Percentiles rank a stretch among this genome's conserved stretches.
Evolutionary conservation across 2,888 invertebrate genomes (phyloP).

Genomic region (Trilocha varians): DNA sequence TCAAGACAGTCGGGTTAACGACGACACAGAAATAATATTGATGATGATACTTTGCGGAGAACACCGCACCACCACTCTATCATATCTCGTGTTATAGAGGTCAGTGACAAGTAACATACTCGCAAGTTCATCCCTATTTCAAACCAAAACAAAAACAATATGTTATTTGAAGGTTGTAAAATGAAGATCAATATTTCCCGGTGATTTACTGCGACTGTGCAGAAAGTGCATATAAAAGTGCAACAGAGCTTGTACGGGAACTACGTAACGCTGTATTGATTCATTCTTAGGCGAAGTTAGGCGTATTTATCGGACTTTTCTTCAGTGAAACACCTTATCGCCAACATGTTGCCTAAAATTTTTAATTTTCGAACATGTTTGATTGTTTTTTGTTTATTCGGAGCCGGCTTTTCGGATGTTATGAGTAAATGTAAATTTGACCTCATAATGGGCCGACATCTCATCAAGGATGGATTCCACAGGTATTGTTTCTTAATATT

Average conservation of each 20-base stretch:
- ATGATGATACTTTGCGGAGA: too few species aligned
- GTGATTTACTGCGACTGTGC: background rate
- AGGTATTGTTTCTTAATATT: too few species aligned
- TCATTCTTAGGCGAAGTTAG: background rate
- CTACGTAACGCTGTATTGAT: too few species aligned
- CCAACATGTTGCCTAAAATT: background rate
- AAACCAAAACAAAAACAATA: too few species aligned
- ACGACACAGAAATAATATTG: too few species aligned
- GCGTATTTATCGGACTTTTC: background rate
- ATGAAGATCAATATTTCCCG: background rate
- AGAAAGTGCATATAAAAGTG: background rate
- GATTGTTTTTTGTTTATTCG: constrained; percentile 13
- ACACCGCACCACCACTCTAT: too few species aligned
- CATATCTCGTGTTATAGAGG: too few species aligned
- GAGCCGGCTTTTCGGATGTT: constrained; percentile 20
- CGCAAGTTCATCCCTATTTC: too few species aligned
- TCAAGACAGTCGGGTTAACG: too few species aligned
- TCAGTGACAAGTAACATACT: too few species aligned
- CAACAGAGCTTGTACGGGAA: background rate
- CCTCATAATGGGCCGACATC: constrained; percentile 36
- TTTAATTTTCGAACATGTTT: background rate
- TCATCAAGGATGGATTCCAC: constrained; percentile 51
- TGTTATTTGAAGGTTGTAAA: too few species aligned
- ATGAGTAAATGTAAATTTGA: constrained; percentile 36
- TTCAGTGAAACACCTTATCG: background rate